These are phyloP conservation scores for Nephotettix cincticeps DNA, from an alignment of 1,140 invertebrate species.

Conservation along the genomic window DNA sequence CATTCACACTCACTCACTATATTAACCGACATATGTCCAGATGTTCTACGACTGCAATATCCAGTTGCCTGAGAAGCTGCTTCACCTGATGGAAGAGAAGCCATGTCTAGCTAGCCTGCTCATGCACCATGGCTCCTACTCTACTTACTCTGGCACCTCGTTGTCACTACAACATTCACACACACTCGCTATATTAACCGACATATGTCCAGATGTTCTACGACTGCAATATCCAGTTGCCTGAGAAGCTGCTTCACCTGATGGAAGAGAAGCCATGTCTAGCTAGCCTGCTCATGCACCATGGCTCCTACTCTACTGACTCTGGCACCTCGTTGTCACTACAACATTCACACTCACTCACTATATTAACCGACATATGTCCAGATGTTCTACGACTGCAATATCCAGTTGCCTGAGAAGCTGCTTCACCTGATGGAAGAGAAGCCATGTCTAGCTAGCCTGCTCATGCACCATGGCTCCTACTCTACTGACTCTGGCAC, in stretches of 20 bases:
- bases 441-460: slow-evolving; percentile 24
- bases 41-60: slow-evolving; percentile 33
- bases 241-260: slow-evolving; percentile 22
- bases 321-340: background rate
- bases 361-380: no score
- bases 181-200: no score
- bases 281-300: slow-evolving; percentile 21
- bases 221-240: slow-evolving; percentile 25
- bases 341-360: no score
- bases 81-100: background rate
- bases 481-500: background rate
- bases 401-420: slow-evolving; percentile 24
- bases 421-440: slow-evolving; percentile 8
- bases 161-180: background rate
- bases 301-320: background rate
- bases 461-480: slow-evolving; percentile 4
- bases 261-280: slow-evolving; percentile 17
- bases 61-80: slow-evolving; percentile 24
- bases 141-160: background rate
- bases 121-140: background rate
- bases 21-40: no score
- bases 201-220: slow-evolving; percentile 36
- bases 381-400: slow-evolving; percentile 34
- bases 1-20: no score
- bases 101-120: slow-evolving; percentile 29